Evolutionary conservation across 1,140 invertebrate genomes (phyloP), one percentile per base, ranked within the genome.

Genomic region (Tetramorium parvispinum): DNA sequence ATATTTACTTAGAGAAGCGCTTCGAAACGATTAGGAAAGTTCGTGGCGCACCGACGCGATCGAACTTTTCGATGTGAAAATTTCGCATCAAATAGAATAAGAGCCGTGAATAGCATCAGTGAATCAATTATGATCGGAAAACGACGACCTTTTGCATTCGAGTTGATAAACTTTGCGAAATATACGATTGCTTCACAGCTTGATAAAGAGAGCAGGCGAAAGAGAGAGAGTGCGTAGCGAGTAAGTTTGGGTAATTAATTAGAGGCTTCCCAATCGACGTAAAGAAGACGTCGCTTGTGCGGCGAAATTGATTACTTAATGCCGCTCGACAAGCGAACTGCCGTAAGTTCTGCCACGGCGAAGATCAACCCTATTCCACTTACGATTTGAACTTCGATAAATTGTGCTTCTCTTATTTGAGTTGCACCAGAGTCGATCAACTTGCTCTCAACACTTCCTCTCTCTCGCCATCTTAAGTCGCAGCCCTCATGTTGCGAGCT

Each of bases 221-320:
- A 32, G 24, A 57, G 24, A 10, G 53, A 73, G 24, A 73, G 16
- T 46, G 66, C 8, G 40, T 32, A 83, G 27, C n/a, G 53, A n/a
- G 18, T 73, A 43, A 73, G 68, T 82, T 82, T 65, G 59, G 27
- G 27, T 79, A 83, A 83, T 83, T 83, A 83, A 83, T 83, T 83
- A 83, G 40, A 73, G 24, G 43, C 53, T 83, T 75, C 51, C n/a
- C 79, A 46, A 82, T 82, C 79, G 57, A 53, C 81, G 59, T 73
- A 88, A 89, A 73, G 82, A 89, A 79, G 88, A 85, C 53, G 76
- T 85, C 59, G 82, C 53, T 79, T 79, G 81, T 85, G 82, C 75
- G 24, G 68, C 77, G 8, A 68, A 90, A 90, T 89, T 90, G 89
- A 90, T 90, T 90, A 90, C 89, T 89, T 86, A 81, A 89, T 90